These are phyloP conservation scores for Nipponia nippon DNA, from an alignment of 2,113 vertebrate genomes.

Conservation along the genomic window DNA sequence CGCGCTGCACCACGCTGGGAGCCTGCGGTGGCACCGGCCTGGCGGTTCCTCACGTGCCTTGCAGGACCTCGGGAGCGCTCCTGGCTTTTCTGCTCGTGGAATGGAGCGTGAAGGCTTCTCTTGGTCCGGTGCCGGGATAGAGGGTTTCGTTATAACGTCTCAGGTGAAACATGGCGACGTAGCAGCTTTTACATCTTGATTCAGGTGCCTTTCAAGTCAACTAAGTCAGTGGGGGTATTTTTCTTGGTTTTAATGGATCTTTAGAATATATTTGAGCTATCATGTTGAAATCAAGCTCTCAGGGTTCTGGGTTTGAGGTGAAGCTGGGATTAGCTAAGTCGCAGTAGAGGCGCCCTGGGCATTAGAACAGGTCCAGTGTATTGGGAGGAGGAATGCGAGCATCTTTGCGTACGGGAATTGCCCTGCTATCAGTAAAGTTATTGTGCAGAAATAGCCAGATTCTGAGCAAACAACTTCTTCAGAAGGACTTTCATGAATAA, in stretches of 20 bases:
- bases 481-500: background rate
- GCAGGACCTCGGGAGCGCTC: background rate
- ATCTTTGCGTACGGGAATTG: no score
- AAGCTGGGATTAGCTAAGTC: background rate
- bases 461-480: background rate
- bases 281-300: background rate
- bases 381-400: background rate
- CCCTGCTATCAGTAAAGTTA: background rate
- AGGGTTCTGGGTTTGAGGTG: background rate
- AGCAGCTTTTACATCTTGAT: background rate
- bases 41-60: background rate
- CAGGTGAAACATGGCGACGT: background rate
- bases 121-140: background rate
- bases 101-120: background rate
- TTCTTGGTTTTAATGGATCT: background rate
- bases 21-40: no score
- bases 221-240: background rate
- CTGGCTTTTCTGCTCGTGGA: background rate
- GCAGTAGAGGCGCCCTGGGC: background rate
- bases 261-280: background rate
- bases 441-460: background rate
- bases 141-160: background rate
- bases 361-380: no score
- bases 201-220: background rate
- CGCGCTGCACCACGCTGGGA: accelerated